phyloP scores from a whole-genome alignment of 2,888 invertebrate species.

The Brenthis hecate region DNA sequence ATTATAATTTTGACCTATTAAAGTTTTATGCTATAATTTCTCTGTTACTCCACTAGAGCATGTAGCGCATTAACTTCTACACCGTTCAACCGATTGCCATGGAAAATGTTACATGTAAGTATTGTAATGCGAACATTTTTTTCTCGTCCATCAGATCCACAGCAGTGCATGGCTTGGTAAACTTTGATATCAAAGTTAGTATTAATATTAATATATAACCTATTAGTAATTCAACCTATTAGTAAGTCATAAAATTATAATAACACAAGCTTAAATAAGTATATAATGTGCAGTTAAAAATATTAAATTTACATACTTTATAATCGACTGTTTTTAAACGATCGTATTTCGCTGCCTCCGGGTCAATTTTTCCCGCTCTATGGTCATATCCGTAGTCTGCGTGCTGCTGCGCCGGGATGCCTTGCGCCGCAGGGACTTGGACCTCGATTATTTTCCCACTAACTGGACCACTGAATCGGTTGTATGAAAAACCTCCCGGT shows the following conservation, averaged over 20 bases:
- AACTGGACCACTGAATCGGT: conserved; percentile 88
- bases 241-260: too few relatives aligned
- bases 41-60: too few relatives aligned
- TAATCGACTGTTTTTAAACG: conserved; percentile 85
- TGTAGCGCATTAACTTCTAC: too few relatives aligned
- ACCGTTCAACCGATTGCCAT: too few relatives aligned
- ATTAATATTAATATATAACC: too few relatives aligned
- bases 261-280: too few relatives aligned
- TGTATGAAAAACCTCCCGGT: conserved; percentile 85
- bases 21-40: neutral
- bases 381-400: conserved; percentile 79
- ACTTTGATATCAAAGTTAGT: too few relatives aligned
- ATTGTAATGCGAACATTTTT: too few relatives aligned
- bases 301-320: conserved; percentile 68
- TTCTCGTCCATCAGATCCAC: too few relatives aligned
- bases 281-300: neutral
- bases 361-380: conserved; percentile 69
- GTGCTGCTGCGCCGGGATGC: conserved; percentile 71
- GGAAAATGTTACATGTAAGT: too few relatives aligned
- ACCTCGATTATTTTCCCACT: conserved; percentile 84
- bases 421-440: conserved; percentile 74
- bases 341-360: conserved; percentile 75
- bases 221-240: too few relatives aligned
- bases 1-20: neutral
- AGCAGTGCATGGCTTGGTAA: too few relatives aligned